Base-by-base conservation (phyloP, 2,888 invertebrate species). In the Emesis russula region DNA sequence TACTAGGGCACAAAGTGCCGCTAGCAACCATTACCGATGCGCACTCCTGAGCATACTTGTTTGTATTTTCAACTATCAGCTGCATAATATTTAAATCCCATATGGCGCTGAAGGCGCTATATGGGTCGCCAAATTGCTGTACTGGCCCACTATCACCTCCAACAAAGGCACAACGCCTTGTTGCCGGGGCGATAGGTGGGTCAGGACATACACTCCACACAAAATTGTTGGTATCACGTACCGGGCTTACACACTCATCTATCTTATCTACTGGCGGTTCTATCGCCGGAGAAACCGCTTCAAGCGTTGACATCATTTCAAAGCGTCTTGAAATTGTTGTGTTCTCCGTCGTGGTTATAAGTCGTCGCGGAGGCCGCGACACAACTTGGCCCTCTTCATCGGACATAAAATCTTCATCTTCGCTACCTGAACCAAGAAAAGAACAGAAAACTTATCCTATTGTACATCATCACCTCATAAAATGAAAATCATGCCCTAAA, bases 41-140 rank as follows among this genome's bases (percentile, higher is more conserved):
- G n/a, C 92, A 2, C 71, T 95, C 85, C 83, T 95, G 92, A n/a
- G 95, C 95, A 81, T 95, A 95, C 18, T 44, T 79, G 66, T 95
- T 96, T 0, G 95, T 95, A 58, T 94, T 93, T 9, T 7, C 7
- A 5, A 63, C 94, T 36, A 95, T 95, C 66, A 87, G 44, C 81
- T 94, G 90, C 93, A 96, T 95, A 25, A 94, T 85, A 71, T 87
- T 33, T 0, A 87, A 86, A 92, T 95, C 91, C 96, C 95, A 96
- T 87, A 95, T 95, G 18, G 83, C 25, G 25, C 25, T 33, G 33
- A 68, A 68, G 6, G 68, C 25, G 25, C 31, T 31, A 33, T 68
- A 68, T 31, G 68, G 68, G 48, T 48, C 48, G 48, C 48, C 48
- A 48, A 48, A 48, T 48, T 48, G 48, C 48, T 48, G 48, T 48